A percentile compares a stretch with the other conserved stretches of the same genome.
These are phyloP conservation scores for Perithous albicinctus DNA, from an alignment of 2,888 invertebrate species.

Conservation along the genomic window DNA sequence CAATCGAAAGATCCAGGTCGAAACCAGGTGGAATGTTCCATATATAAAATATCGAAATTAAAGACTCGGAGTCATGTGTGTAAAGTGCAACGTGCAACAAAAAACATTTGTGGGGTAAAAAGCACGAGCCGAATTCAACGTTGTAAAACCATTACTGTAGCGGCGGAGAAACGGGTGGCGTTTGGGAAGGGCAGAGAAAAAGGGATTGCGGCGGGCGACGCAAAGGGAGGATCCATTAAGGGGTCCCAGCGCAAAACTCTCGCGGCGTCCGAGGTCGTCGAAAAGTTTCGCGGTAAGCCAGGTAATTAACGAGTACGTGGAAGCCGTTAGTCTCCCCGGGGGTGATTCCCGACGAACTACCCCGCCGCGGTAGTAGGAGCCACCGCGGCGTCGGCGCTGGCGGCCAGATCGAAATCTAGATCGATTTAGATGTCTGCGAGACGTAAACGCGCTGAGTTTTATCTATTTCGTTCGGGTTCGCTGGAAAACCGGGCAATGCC, in stretches of 20 bases:
- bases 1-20: not conserved
- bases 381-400: slow-evolving; percentile 28
- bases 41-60: not conserved
- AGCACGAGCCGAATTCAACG: slow-evolving; percentile 55
- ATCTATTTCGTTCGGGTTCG: slow-evolving; percentile 63
- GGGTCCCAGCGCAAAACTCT: slow-evolving; percentile 68
- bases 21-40: not conserved
- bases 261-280: slow-evolving; percentile 74
- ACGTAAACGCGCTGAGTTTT: slow-evolving; percentile 65
- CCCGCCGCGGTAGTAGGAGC: slow-evolving; percentile 49
- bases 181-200: not conserved
- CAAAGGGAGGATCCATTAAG: slow-evolving; percentile 73
- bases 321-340: slow-evolving; percentile 74
- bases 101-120: slow-evolving; percentile 30
- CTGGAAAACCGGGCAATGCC: slow-evolving; percentile 51
- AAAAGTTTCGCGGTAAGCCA: slow-evolving; percentile 79
- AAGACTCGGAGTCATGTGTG: not conserved
- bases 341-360: slow-evolving; percentile 73
- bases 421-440: slow-evolving; percentile 75
- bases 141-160: slow-evolving; percentile 75
- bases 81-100: not conserved
- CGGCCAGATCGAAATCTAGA: slow-evolving; percentile 76
- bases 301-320: slow-evolving; percentile 79
- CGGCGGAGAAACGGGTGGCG: slow-evolving; percentile 12
- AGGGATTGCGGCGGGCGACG: not conserved